Percentiles rank a stretch among this genome's conserved stretches.
These are phyloP conservation scores for Hippocampus guttulatus DNA, from an alignment of 2,113 vertebrate genomes.

Conservation along the genomic window DNA sequence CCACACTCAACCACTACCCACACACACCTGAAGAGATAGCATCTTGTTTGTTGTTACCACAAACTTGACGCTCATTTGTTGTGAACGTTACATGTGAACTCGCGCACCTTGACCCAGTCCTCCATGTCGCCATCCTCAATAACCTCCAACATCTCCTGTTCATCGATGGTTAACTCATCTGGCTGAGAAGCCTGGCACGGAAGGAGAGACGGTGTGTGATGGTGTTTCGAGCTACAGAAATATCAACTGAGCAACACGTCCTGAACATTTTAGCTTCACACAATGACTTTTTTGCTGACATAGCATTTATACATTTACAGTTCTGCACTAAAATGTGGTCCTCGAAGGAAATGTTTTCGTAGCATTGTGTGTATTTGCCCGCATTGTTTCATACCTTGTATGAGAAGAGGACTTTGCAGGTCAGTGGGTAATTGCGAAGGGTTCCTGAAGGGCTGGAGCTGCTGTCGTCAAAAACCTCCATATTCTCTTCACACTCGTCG, in stretches of 20 bases:
- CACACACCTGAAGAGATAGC: not conserved
- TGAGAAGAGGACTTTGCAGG: conserved; percentile 96
- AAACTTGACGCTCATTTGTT: not conserved
- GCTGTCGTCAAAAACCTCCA: conserved; percentile 97
- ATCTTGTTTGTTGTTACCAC: not conserved
- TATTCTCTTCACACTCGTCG: conserved; percentile 94
- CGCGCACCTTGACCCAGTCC: conserved; percentile 96
- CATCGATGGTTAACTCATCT: conserved; percentile 96
- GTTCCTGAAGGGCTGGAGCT: conserved; percentile 96
- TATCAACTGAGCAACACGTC: not conserved
- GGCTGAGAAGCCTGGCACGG: conserved; percentile 87
- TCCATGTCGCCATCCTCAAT: conserved; percentile 99
- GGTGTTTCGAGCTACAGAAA: too few species aligned
- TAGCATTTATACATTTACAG: too few species aligned
- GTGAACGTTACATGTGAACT: conserved; percentile 5
- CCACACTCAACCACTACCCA: not conserved
- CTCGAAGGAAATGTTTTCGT: not conserved
- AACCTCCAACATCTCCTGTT: conserved; percentile 94
- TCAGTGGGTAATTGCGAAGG: conserved; percentile 94
- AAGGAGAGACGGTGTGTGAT: conserved; percentile 2
- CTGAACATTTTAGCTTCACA: too few species aligned
- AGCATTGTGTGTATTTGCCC: not conserved
- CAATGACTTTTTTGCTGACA: too few species aligned
- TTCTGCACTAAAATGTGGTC: not conserved
- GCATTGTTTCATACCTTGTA: conserved; percentile 80